Evolutionary conservation across 2,888 invertebrate genomes (phyloP).

Genomic region (Steromphala cineraria): DNA sequence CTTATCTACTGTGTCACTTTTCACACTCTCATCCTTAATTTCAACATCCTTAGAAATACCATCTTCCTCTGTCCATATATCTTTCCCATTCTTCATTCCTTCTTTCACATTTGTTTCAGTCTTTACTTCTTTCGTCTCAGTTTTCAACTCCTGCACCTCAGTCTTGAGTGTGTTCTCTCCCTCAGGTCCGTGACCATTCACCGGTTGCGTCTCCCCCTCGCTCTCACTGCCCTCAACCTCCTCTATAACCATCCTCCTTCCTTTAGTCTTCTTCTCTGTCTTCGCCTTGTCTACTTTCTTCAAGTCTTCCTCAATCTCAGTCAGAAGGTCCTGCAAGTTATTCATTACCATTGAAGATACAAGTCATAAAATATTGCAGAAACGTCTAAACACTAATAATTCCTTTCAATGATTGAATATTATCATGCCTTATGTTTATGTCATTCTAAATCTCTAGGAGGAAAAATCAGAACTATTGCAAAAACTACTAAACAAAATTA

Average conservation of each 20-base stretch:
- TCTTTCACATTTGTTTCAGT: background rate
- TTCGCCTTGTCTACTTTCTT: constrained; percentile 44
- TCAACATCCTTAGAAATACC: background rate
- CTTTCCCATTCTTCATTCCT: constrained; percentile 19
- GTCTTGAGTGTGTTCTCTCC: background rate
- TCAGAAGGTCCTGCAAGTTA: constrained; percentile 54
- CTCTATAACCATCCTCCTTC: constrained; percentile 70
- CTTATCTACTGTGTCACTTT: background rate
- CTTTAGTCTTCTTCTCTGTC: constrained; percentile 61
- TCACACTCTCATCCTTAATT: constrained; percentile 29
- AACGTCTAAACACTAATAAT: too few species aligned
- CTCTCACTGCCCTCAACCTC: constrained; percentile 62
- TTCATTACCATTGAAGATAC: too few species aligned
- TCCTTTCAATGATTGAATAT: too few species aligned
- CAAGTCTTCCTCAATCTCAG: constrained; percentile 52
- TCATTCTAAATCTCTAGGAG: too few species aligned
- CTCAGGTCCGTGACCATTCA: background rate
- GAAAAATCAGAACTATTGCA: too few species aligned
- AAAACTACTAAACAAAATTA: too few species aligned
- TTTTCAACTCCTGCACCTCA: background rate
- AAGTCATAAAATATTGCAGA: too few species aligned
- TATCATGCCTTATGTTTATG: too few species aligned
- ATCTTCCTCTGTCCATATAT: constrained; percentile 41
- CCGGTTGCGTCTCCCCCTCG: constrained; percentile 38
- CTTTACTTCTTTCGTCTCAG: constrained; percentile 5